Conservation (phyloP, 37 sponge, comb jelly and placozoan genomes). For the Haliclona indistincta region DNA sequence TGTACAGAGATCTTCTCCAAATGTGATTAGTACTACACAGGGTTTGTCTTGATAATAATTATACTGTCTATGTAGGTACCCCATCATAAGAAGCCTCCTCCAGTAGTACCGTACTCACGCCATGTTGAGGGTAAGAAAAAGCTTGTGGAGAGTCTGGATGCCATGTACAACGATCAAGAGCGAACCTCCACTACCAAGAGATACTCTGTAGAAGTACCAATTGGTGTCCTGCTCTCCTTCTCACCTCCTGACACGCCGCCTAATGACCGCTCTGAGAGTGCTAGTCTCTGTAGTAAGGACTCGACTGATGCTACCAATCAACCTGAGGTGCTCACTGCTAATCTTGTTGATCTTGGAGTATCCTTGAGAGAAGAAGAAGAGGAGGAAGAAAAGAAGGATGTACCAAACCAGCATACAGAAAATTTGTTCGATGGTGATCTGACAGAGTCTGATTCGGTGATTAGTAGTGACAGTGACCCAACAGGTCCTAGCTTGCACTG, state of each 20-base stretch:
- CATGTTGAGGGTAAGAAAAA: constrained; percentile 53
- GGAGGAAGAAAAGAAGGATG: neutral
- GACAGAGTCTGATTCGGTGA: constrained; percentile 30
- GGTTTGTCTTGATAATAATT: too few species aligned
- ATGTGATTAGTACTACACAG: too few species aligned
- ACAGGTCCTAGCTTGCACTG: neutral
- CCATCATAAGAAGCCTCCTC: constrained; percentile 18
- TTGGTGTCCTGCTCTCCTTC: neutral
- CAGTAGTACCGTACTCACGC: constrained; percentile 55
- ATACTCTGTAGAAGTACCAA: constrained; percentile 1
- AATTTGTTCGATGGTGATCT: neutral
- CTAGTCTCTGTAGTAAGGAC: constrained; percentile 29
- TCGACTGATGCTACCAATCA: constrained; percentile 19
- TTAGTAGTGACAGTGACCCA: neutral
- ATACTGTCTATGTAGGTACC: constrained; percentile 7
- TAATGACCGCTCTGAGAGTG: constrained; percentile 18
- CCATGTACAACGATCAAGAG: constrained; percentile 23
- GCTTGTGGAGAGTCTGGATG: constrained; percentile 33
- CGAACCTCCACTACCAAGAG: neutral
- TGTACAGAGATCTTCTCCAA: too few species aligned
- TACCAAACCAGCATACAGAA: neutral
- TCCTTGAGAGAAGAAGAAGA: neutral
- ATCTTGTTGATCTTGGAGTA: constrained; percentile 39
- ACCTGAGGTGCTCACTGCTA: constrained; percentile 44
- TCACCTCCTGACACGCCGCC: constrained; percentile 33